phyloP scores from a whole-genome alignment of 2,797 vertebrate species.

The Enteromius paludinosus region DNA sequence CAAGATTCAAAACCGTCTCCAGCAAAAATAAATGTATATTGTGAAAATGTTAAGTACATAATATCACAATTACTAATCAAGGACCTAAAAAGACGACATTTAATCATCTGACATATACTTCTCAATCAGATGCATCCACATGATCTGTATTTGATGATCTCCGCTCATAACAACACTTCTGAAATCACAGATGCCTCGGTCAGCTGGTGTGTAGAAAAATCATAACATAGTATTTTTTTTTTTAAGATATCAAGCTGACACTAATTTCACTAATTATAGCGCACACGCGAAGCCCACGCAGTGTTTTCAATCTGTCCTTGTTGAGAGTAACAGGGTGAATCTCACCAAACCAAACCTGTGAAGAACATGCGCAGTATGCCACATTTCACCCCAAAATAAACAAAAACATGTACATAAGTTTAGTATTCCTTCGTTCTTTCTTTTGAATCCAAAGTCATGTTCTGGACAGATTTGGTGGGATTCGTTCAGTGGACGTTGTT shows the following conservation, averaged over 20 bases:
- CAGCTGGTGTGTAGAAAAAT: background rate
- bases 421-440: background rate
- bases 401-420: background rate
- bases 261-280: constrained; percentile 10
- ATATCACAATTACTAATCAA: background rate
- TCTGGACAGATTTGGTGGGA: background rate
- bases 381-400: background rate
- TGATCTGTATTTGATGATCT: background rate
- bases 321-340: background rate
- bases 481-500: background rate
- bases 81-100: background rate
- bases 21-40: background rate
- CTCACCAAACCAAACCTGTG: background rate
- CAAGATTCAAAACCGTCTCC: background rate
- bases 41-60: background rate
- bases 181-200: background rate
- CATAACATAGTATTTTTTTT: background rate
- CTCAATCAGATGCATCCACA: background rate
- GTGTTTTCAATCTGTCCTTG: constrained; percentile 15
- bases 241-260: background rate
- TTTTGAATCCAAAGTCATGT: background rate
- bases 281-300: background rate
- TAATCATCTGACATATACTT: background rate
- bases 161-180: background rate
- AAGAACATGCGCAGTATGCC: background rate